Evolutionary conservation across 2,888 invertebrate species (phyloP), one percentile per base, ranked within the genome.

Genomic region (Acleris literana): DNA sequence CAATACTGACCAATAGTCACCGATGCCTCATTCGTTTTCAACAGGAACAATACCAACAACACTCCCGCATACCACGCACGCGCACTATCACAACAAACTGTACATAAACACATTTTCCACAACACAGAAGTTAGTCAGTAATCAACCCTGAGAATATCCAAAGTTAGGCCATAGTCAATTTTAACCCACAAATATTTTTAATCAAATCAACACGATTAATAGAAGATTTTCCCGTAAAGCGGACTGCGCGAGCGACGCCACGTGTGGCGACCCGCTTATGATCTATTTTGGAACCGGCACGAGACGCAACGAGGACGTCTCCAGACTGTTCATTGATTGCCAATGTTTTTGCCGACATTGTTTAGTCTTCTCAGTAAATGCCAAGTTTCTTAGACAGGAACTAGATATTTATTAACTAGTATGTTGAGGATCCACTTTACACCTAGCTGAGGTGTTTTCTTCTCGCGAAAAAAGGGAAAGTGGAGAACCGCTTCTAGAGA

Each of bases 201-300:
- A 20, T 20, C 11, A 52, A 44, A 25, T 7, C 16, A 51, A 17
- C 46, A 46, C 46, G 7, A 17, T 55, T 13, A n/a, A 9, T 43
- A 16, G 20, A 43, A 7, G 43, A 55, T 39, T 54, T 39, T 39
- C 39, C 5, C 33, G 54, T 39, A 54, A 39, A 16, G 17, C 9
- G 6, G 54, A 18, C 18, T 22, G 43, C 43, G 61, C 52, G 33
- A 13, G 39, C 39, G 25, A n/a, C 49, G 58, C 9, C 20, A 61
- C 56, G 61, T 61, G 65, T 56, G 61, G 44, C 65, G 65, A 66
- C 65, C 65, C 52, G 65, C 65, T 66, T 66, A 52, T 52, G 65
- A 66, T 56, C 65, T 66, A 66, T 66, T 66, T 66, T 66, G 56
- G 46, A 61, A 61, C 17, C 59, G 51, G 18, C 43, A 17, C 43